Base-by-base conservation (phyloP, 2,888 invertebrate species). In the Scotopteryx bipunctaria region DNA sequence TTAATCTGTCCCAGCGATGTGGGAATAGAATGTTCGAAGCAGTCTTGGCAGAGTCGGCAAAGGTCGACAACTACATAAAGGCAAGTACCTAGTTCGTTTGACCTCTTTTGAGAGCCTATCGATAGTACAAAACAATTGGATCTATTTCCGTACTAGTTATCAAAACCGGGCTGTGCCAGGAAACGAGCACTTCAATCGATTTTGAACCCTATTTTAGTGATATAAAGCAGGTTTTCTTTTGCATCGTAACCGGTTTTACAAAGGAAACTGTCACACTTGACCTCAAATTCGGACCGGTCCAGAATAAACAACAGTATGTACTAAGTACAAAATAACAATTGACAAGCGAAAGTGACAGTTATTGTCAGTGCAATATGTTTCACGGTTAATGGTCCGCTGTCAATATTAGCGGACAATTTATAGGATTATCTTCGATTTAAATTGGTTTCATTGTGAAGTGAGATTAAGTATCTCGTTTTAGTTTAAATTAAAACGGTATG, bases 231-330 rank as follows among this genome's bases (percentile, higher is more conserved):
- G 31, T 44, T 40, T 45, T 38, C 38, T 42, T 43, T 9, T 41
- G 49, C 13, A 31, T 8, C 38, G 16, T 32, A 38, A 36, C 27
- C 11, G 40, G 25, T 29, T 40, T 50, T 32, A 50, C 38, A 55
- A 47, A 55, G 52, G 52, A 50, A 48, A 71, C 67, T 73, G 71
- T 71, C 72, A 72, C 69, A 67, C 73, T 79, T 77, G 80, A 73
- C 79, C 78, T 74, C 65, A 70, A 72, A 71, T 55, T 40, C 23
- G 48, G 48, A 43, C 53, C 53, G 40, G 43, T 44, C 13, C 37
- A 47, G 33, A 29, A 37, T 48, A 42, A 47, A 53, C 29, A 68
- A 73, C 69, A 64, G 72, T 71, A 63, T 35, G 42, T 32, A 45
- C 50, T 14, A 19, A 38, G 29, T 21, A 23, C 31, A 9, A 44